Conservation (phyloP, 2,797 vertebrate genomes). For the Diglossa cyanea region DNA sequence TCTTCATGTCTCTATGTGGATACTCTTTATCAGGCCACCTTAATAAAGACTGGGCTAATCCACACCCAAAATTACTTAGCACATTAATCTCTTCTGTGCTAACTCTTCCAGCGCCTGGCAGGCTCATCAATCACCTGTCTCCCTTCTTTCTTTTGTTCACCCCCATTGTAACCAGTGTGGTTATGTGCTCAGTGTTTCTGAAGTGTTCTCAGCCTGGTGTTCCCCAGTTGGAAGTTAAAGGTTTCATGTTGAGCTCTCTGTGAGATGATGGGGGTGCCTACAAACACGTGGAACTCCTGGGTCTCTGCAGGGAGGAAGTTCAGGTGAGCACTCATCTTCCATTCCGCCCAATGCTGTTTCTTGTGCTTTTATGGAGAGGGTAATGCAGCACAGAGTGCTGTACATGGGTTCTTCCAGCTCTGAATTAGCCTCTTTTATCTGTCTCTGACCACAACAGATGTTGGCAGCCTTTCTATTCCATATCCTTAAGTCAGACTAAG, state of each 20-base stretch:
- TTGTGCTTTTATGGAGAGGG: constrained; percentile 20
- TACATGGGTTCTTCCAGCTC: constrained; percentile 72
- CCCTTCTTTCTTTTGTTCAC: background rate
- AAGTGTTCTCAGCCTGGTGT: background rate
- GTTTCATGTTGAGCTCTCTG: background rate
- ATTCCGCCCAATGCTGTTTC: background rate
- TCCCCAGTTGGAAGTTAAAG: background rate
- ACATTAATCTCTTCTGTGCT: background rate
- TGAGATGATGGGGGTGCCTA: background rate
- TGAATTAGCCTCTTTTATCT: constrained; percentile 80
- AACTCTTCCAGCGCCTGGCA: background rate
- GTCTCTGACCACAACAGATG: constrained; percentile 79
- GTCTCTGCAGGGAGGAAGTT: background rate
- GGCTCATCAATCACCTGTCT: background rate
- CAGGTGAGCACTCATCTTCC: constrained; percentile 41
- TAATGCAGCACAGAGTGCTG: constrained; percentile 70
- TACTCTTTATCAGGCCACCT: background rate
- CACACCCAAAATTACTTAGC: background rate
- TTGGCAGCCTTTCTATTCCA: constrained; percentile 77
- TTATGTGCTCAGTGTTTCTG: background rate
- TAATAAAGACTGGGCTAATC: background rate
- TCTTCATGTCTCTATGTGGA: background rate
- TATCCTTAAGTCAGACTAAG: constrained; percentile 78
- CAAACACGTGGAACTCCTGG: background rate
- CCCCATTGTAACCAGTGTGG: background rate